Evolutionary conservation across 30 jellyfish, hydroid and myxozoan species (phyloP), one percentile per base, ranked within the genome.

Genomic region (Haliclystus octoradiatus): DNA sequence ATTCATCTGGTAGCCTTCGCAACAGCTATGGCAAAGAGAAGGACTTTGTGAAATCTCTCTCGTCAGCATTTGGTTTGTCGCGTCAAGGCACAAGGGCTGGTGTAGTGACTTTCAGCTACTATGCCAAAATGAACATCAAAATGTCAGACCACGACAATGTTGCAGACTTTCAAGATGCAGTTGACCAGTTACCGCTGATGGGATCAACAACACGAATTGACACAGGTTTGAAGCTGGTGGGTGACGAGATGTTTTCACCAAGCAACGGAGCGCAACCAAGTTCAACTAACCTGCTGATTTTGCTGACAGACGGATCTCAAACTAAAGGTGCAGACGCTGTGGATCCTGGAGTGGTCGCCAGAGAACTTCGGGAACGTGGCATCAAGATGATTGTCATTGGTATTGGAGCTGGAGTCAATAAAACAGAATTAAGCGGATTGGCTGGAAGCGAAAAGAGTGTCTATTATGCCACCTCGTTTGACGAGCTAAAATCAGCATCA

Each of bases 251-350:
- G 83, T 76, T 76, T 68, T 60, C 49, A 4, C 14, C 19, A 28
- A 35, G 75, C 40, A 77, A 72, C 31, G 92, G 93, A 24, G 93
- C 77, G 31, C 77, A 93, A 28, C 51, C 82, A 13, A 62, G 71
- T 51, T 75, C 77, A 25, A 78, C 83, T 32, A 84, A 76, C 50
- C 26, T 84, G 33, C 65, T 84, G 57, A 33, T 84, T 65, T 31
- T 84, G 51, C 72, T 84, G 73, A 84, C 95, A 26, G 95, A 84
- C 73, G 95, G 95, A 15, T 57, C 89, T 2, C 95, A 84, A 79
- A 84, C 95, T 0, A 66, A 27, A 25, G 95, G 74, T 65, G 74
- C 53, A 2, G 95, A 73, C 68, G 93, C 93, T 13, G 78, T 61
- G 26, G 93, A 84, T 35, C 95, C 95, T 14, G 84, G 80, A 12